Base-by-base conservation (phyloP, 2,113 vertebrate species). In the Oophaga pumilio region DNA sequence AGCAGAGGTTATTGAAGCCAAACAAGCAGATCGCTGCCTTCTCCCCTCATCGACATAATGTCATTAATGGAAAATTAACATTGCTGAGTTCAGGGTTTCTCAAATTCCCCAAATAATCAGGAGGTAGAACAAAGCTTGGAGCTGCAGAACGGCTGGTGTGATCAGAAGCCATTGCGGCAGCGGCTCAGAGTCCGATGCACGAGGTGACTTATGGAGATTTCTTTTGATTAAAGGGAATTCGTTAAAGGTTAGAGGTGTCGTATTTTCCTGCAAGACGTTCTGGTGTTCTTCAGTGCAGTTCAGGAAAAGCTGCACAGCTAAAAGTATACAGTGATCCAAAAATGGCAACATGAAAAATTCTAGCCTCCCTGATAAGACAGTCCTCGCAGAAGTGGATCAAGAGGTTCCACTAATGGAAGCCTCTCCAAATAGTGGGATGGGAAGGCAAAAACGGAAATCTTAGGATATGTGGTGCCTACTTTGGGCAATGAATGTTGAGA, bases 101-200 rank as follows among this genome's bases (percentile, higher is more conserved):
- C 43, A 26, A 28, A 68, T 24, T 77, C 60, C 59, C 71, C 28
- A 57, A 87, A 82, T 22, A 89, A 85, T 56, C 82, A 76, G 60
- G 79, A 68, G 69, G n/a, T 17, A 57, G 66, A 76, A 52, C 62
- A 76, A 50, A 74, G 49, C 11, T 56, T 86, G 53, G 85, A 22
- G 69, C 15, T 66, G 66, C 64, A 17, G 68, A 73, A 9, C 52
- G 52, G 64, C 52, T 33, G 20, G 52, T 17, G 24, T 11, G 69
- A 76, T 59, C 56, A 33, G 52, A 43, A 59, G 20, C 11, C 69
- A 49, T 22, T 53, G 50, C 69, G 20, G 18, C 83, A 20, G 69
- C 28, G 62, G 64, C 66, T 57, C n/a, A 1, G 53, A 73, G 50
- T 1, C 14, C 26, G 9, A 71, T 28, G n/a, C 10, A 52, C 9